Conservation (phyloP, 1,140 invertebrate species). For the Megathymus violae region DNA sequence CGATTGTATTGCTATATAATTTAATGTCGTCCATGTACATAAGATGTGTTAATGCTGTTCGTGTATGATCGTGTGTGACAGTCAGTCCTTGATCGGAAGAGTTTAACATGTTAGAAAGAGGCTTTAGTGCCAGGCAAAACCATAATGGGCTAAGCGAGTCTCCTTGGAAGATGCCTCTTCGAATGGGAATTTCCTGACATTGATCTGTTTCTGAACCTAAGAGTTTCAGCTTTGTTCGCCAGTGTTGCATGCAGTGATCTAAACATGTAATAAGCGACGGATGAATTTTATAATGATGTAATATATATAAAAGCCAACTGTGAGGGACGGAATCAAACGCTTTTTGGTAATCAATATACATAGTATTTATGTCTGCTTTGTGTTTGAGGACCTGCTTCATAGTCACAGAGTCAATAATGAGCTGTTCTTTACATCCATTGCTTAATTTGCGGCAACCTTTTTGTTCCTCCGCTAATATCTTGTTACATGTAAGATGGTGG, state of each 20-base stretch:
- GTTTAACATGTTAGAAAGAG: slow-evolving; percentile 1
- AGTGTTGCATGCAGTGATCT: background rate
- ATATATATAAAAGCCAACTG: slow-evolving; percentile 34
- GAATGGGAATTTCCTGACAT: too few species aligned
- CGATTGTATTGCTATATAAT: too few species aligned
- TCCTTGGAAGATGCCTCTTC: slow-evolving; percentile 34
- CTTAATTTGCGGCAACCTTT: slow-evolving; percentile 4
- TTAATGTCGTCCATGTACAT: too few species aligned
- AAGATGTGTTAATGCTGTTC: too few species aligned
- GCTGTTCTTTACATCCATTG: slow-evolving; percentile 6
- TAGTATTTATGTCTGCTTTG: slow-evolving; percentile 26
- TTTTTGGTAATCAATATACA: slow-evolving; percentile 39
- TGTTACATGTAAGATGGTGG: background rate
- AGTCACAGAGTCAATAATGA: slow-evolving; percentile 5
- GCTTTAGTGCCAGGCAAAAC: slow-evolving; percentile 4
- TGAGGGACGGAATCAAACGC: slow-evolving; percentile 41
- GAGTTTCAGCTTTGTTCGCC: too few species aligned
- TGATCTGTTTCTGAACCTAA: background rate
- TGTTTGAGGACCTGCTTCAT: background rate
- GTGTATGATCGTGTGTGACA: too few species aligned
- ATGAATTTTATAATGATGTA: slow-evolving; percentile 40
- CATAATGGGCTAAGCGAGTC: slow-evolving; percentile 6
- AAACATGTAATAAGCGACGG: slow-evolving; percentile 10
- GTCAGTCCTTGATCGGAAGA: too few species aligned
- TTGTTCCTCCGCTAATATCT: slow-evolving; percentile 9